Conservation (phyloP, 2,797 vertebrate genomes). For the Xiphorhynchus erythropygius region DNA sequence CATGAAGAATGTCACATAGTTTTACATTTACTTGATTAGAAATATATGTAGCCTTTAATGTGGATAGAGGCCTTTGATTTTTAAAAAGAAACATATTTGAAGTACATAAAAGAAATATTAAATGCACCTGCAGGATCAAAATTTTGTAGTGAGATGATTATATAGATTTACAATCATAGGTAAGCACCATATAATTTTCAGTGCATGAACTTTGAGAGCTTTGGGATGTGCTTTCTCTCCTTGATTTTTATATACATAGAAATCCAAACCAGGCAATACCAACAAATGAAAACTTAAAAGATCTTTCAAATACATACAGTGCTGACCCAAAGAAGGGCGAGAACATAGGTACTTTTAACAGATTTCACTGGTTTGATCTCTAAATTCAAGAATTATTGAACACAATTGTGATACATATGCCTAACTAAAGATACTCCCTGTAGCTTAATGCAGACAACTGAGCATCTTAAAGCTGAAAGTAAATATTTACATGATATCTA, state of each 20-base stretch:
- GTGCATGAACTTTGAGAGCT: background rate
- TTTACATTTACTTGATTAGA: background rate
- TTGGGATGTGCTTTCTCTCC: background rate
- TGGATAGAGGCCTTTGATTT: background rate
- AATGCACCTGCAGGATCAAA: background rate
- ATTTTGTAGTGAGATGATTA: background rate
- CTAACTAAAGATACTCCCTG: background rate
- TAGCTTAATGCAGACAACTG: background rate
- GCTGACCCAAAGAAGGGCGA: background rate
- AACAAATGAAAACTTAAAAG: background rate
- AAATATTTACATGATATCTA: background rate
- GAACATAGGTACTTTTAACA: background rate
- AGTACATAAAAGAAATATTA: background rate
- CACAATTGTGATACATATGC: background rate
- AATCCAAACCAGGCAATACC: background rate
- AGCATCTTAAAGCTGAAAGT: background rate
- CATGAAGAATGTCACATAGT: background rate
- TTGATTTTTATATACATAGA: background rate
- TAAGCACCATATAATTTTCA: background rate
- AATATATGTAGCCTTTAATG: background rate
- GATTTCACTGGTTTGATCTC: background rate
- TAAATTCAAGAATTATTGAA: background rate
- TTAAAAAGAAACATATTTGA: constrained; percentile 3
- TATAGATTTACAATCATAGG: background rate
- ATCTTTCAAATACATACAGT: background rate